Base-by-base conservation (phyloP, 1,140 invertebrate species). In the Sipha flava region DNA sequence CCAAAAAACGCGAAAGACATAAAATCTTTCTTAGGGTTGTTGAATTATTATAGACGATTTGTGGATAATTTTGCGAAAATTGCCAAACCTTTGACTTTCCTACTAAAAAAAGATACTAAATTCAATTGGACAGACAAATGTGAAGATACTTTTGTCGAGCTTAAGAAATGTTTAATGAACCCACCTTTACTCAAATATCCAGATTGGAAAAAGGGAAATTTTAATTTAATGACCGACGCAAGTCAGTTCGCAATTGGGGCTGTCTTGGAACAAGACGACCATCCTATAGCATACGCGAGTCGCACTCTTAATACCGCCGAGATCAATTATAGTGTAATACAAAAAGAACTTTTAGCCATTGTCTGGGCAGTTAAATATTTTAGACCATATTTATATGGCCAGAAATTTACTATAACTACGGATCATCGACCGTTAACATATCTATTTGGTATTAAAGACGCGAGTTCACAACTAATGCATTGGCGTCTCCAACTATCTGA, bases 341-440 rank as follows among this genome's bases (percentile, higher is more conserved):
- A 87, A 83, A 85, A 86, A 81, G 88, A 90, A 85, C 85, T 84
- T 84, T 84, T 16, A 81, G 85, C 6, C 9, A 85, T 90, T 12
- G 83, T 90, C 0, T 87, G 85, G 84, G 85, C 84, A 12, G 82
- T 85, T 3, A 84, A 86, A 82, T 83, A 86, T 72, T 88, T 88
- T 81, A 54, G 85, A 80, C 83, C 85, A 34, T 88, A 87, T 83
- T 80, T 89, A 3, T 86, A 85, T 80, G 86, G 85, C 37, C 84
- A 77, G 72, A 83, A 86, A 43, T 88, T 89, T 79, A 85, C 81
- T 31, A 86, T 88, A 6, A 81, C 85, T 23, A 89, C 88, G 0
- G 88, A 90, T 80, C 88, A 89, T 79, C 84, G 85, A 79, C 85
- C 86, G 1, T 81, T 88, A 21, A 83, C 81, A 59, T 89, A 86